Conservation (phyloP, 92 coral and sea anemone genomes). For the Paragorgia papillata region DNA sequence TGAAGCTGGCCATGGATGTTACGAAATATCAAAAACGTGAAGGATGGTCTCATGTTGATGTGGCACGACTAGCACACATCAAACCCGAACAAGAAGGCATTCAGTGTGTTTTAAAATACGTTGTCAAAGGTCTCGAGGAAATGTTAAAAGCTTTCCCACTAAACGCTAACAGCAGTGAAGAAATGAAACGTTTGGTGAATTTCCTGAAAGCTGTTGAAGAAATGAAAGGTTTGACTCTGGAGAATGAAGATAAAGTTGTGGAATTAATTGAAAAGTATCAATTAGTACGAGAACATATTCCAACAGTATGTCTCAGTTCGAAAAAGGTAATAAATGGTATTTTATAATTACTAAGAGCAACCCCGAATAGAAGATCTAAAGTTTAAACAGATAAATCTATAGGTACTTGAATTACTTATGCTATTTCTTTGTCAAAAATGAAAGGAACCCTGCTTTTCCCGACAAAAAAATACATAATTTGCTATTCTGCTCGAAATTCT, state of each 20-base stretch:
- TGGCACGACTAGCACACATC: slow-evolving; percentile 84
- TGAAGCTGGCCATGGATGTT: slow-evolving; percentile 71
- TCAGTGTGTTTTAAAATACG: slow-evolving; percentile 72
- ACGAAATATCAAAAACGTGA: slow-evolving; percentile 94
- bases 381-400: too few species aligned
- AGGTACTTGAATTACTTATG: too few species aligned
- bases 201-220: slow-evolving; percentile 72
- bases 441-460: too few species aligned
- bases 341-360: too few species aligned
- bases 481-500: too few species aligned
- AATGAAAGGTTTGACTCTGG: slow-evolving; percentile 66
- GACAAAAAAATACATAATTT: too few species aligned
- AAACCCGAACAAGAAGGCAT: slow-evolving; percentile 59
- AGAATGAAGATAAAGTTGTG: slow-evolving; percentile 57
- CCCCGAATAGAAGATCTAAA: too few species aligned
- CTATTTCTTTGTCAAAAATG: too few species aligned
- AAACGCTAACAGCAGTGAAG: slow-evolving; percentile 52
- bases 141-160: slow-evolving; percentile 63
- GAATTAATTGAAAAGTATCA: slow-evolving; percentile 60
- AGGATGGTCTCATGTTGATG: slow-evolving; percentile 93
- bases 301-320: slow-evolving; percentile 77
- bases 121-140: slow-evolving; percentile 68
- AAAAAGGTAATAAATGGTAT: slow-evolving; percentile 69
- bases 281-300: slow-evolving; percentile 91
- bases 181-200: slow-evolving; percentile 56